Conservation (phyloP, 2,797 vertebrate species). For the Pantherophis alleghaniensis region DNA sequence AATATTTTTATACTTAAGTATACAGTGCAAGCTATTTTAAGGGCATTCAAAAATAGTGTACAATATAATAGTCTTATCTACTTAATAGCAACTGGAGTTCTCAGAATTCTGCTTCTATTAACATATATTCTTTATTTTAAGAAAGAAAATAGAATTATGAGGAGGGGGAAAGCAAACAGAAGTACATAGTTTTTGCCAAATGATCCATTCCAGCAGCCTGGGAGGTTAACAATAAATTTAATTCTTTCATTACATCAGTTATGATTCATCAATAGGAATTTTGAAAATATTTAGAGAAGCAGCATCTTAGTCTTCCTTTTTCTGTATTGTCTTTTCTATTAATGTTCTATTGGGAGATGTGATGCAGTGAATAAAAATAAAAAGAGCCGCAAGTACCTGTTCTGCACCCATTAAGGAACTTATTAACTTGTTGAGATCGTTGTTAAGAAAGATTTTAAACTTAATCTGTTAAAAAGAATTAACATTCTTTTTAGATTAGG, state of each 20-base stretch:
- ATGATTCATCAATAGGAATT: not conserved
- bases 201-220: not conserved
- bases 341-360: not conserved
- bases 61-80: not conserved
- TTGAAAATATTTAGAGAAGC: not conserved
- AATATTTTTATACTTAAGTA: not conserved
- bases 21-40: not conserved
- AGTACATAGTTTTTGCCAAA: fast-evolving
- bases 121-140: not conserved
- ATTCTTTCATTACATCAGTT: not conserved
- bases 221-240: not conserved
- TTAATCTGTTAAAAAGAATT: not conserved
- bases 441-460: not conserved
- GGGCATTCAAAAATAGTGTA: not conserved
- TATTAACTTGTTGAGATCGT: not conserved
- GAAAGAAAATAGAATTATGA: not conserved
- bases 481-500: not conserved
- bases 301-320: conserved; percentile 5
- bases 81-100: not conserved
- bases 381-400: not conserved
- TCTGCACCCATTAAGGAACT: not conserved
- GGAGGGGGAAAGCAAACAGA: not conserved
- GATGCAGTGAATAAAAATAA: not conserved
- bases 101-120: not conserved
- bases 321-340: not conserved